Percentiles rank a stretch among this genome's conserved stretches.
These are phyloP conservation scores for Hydroisotoma schaefferi DNA, from an alignment of 2,888 invertebrate species.

Conservation along the genomic window DNA sequence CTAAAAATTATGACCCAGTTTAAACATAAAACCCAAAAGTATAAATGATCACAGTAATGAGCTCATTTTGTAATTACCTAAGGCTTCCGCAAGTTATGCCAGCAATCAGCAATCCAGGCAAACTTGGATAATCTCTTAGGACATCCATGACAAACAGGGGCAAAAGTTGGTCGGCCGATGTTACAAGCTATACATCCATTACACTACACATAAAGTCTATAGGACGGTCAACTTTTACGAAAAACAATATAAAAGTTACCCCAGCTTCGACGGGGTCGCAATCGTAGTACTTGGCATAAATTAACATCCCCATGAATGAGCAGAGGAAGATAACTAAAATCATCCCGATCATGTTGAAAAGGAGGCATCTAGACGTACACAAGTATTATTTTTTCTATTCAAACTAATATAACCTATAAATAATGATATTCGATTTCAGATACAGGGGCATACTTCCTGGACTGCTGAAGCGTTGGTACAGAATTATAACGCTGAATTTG, in stretches of 20 bases:
- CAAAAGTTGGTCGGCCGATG: constrained; percentile 49
- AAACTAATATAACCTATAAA: no score
- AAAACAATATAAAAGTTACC: constrained; percentile 12
- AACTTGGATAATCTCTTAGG: constrained; percentile 65
- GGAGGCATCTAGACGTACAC: constrained; percentile 24
- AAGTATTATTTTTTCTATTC: neutral
- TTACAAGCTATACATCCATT: constrained; percentile 32
- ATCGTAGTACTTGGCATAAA: constrained; percentile 26
- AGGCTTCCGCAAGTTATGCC: constrained; percentile 86
- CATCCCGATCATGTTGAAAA: constrained; percentile 42
- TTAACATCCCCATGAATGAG: constrained; percentile 34
- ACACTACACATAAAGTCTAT: no score
- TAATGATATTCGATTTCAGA: no score
- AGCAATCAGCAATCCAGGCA: constrained; percentile 84
- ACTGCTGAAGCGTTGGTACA: constrained; percentile 33
- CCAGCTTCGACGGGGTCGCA: constrained; percentile 34
- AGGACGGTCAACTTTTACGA: neutral
- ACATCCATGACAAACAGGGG: constrained; percentile 56
- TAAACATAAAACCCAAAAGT: neutral
- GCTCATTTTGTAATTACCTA: constrained; percentile 18
- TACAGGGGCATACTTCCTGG: constrained; percentile 24
- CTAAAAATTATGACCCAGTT: constrained; percentile 62
- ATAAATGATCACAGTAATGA: no score
- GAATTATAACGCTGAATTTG: constrained; percentile 43
- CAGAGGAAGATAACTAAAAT: constrained; percentile 32